phyloP scores from a whole-genome alignment of 1,140 invertebrate genomes.

The Drosophila tani region DNA sequence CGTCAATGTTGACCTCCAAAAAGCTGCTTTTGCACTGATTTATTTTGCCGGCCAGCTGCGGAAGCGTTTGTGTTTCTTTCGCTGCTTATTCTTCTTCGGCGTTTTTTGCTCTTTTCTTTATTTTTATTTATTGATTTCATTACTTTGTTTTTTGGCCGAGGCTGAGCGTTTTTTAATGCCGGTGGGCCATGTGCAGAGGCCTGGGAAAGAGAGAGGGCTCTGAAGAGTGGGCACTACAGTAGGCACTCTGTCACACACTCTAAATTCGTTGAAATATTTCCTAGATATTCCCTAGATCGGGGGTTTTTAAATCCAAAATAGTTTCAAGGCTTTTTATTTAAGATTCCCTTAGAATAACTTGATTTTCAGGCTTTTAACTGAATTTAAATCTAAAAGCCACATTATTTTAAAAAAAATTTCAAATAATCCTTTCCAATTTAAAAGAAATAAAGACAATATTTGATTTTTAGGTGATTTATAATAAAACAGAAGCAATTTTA shows the following conservation, averaged over 20 bases:
- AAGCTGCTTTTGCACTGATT: conserved; percentile 50
- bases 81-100: conserved; percentile 4
- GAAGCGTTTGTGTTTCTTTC: conserved; percentile 52
- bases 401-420: too few relatives aligned
- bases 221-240: not conserved
- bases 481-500: too few relatives aligned
- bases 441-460: too few relatives aligned
- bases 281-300: too few relatives aligned
- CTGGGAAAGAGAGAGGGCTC: conserved; percentile 23
- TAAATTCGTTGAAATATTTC: too few relatives aligned
- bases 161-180: conserved; percentile 60
- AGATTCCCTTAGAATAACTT: not conserved
- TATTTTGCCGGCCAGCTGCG: conserved; percentile 58
- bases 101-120: conserved; percentile 21
- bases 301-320: too few relatives aligned
- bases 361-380: too few relatives aligned
- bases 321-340: too few relatives aligned
- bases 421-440: too few relatives aligned
- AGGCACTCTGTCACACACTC: not conserved
- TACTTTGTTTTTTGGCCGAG: conserved; percentile 29
- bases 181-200: conserved; percentile 70
- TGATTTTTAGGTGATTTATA: too few relatives aligned
- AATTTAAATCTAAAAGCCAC: not conserved
- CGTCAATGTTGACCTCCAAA: conserved; percentile 76
- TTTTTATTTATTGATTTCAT: conserved; percentile 57